phyloP scores from a whole-genome alignment of 2,113 vertebrate genomes.

The Scartelaos histophorus region DNA sequence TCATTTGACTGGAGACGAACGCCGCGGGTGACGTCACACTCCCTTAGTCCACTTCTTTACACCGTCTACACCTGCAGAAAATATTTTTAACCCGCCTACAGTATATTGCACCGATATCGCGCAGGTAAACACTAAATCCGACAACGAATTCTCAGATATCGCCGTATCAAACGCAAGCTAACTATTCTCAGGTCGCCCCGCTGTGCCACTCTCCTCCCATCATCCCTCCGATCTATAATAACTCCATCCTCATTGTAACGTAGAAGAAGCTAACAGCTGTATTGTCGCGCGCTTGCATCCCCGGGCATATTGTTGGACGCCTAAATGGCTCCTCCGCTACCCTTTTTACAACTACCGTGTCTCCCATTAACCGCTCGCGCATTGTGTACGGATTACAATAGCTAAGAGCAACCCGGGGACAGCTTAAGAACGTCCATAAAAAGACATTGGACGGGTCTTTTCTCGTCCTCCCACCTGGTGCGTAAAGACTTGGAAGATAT shows the following conservation, averaged over 20 bases:
- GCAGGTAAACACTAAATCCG: neutral
- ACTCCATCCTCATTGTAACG: slow-evolving; percentile 37
- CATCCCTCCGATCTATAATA: slow-evolving; percentile 23
- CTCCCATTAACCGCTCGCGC: slow-evolving; percentile 61
- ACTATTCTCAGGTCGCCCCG: slow-evolving; percentile 2
- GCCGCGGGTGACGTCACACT: too few relatives aligned
- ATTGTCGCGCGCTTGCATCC: slow-evolving; percentile 57
- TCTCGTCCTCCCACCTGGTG: slow-evolving; percentile 53
- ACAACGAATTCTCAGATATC: neutral
- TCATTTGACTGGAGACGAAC: too few relatives aligned
- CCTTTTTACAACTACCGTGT: slow-evolving; percentile 60
- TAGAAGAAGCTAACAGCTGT: slow-evolving; percentile 24
- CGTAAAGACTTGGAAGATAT: slow-evolving; percentile 42
- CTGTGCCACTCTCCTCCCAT: slow-evolving; percentile 16
- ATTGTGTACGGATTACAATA: slow-evolving; percentile 73
- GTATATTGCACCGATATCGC: too few relatives aligned
- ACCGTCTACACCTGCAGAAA: neutral
- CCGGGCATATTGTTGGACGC: slow-evolving; percentile 61
- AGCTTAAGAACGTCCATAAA: slow-evolving; percentile 65
- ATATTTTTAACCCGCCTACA: too few relatives aligned
- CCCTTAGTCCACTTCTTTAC: too few relatives aligned
- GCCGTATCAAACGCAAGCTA: neutral
- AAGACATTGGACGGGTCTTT: slow-evolving; percentile 52
- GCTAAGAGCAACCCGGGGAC: slow-evolving; percentile 70
- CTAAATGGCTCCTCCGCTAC: slow-evolving; percentile 59